A percentile compares a stretch with the other conserved stretches of the same genome.
Conservation (phyloP, 2,888 invertebrate species). For the Chydorus sphaericus region DNA sequence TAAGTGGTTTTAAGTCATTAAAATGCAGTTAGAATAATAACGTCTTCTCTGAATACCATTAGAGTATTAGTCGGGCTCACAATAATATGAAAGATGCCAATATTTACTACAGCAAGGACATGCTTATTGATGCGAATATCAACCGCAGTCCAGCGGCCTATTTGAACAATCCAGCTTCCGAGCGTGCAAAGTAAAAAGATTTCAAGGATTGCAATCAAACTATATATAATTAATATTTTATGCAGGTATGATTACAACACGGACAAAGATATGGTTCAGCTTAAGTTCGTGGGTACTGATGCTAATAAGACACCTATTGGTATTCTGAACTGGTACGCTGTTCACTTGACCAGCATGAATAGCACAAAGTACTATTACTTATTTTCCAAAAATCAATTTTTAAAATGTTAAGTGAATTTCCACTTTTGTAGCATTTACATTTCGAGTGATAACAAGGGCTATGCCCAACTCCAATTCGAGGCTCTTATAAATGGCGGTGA, state of each 20-base stretch:
- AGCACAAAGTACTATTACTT: constrained; percentile 76
- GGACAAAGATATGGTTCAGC: constrained; percentile 67
- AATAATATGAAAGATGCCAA: constrained; percentile 50
- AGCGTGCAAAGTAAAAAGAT: constrained; percentile 50
- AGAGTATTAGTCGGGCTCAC: constrained; percentile 72
- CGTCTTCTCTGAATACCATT: constrained; percentile 25
- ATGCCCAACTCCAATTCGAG: constrained; percentile 70
- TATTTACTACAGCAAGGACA: constrained; percentile 49
- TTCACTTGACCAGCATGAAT: constrained; percentile 91
- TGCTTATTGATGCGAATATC: constrained; percentile 63
- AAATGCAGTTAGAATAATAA: not conserved
- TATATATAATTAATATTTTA: constrained; percentile 11
- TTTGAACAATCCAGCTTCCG: constrained; percentile 60
- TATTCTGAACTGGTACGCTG: constrained; percentile 83
- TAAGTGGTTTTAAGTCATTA: constrained; percentile 31
- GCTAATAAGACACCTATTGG: constrained; percentile 45
- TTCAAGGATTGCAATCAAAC: not conserved
- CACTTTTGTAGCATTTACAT: constrained; percentile 51
- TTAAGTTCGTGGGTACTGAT: constrained; percentile 46
- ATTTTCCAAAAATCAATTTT: too few species aligned
- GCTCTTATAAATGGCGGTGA: constrained; percentile 52
- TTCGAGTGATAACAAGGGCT: constrained; percentile 84
- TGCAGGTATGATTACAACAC: constrained; percentile 53
- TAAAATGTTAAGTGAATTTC: too few species aligned
- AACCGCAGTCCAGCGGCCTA: constrained; percentile 83